These are phyloP conservation scores for Amblyopsis hoosieri DNA, from an alignment of 2,797 vertebrate genomes.

Conservation along the genomic window DNA sequence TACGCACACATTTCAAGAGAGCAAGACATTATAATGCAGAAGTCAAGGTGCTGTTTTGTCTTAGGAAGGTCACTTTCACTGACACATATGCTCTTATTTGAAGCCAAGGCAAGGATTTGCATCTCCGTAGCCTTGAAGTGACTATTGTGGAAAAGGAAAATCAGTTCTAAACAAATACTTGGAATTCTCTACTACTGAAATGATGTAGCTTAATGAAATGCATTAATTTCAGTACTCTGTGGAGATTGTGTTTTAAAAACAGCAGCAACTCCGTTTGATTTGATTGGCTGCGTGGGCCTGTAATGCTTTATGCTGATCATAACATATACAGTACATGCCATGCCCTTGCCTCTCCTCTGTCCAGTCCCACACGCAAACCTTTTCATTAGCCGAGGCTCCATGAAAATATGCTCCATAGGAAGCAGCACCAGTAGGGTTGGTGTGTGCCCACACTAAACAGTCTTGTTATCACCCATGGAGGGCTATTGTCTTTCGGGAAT, in stretches of 20 bases:
- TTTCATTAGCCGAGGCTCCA: constrained; percentile 37
- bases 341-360: constrained; percentile 2
- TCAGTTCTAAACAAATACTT: constrained; percentile 1
- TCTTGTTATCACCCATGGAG: constrained; percentile 38
- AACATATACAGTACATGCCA: neutral
- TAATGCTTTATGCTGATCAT: too few relatives aligned
- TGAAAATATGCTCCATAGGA: constrained; percentile 58
- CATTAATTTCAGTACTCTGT: too few relatives aligned
- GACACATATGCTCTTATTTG: neutral
- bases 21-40: neutral
- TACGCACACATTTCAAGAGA: too few relatives aligned
- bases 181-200: constrained; percentile 17
- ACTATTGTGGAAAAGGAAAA: neutral
- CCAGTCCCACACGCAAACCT: constrained; percentile 46
- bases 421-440: constrained; percentile 45
- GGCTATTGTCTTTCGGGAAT: constrained; percentile 44
- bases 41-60: neutral
- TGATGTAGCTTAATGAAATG: neutral
- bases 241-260: too few relatives aligned
- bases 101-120: constrained; percentile 9
- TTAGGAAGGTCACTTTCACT: neutral
- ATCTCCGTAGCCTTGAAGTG: constrained; percentile 23
- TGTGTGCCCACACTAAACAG: constrained; percentile 34
- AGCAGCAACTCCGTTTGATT: too few relatives aligned
- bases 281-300: too few relatives aligned